Evolutionary conservation across 2,797 vertebrate species (phyloP).

Genomic region (Saxicola maurus): DNA sequence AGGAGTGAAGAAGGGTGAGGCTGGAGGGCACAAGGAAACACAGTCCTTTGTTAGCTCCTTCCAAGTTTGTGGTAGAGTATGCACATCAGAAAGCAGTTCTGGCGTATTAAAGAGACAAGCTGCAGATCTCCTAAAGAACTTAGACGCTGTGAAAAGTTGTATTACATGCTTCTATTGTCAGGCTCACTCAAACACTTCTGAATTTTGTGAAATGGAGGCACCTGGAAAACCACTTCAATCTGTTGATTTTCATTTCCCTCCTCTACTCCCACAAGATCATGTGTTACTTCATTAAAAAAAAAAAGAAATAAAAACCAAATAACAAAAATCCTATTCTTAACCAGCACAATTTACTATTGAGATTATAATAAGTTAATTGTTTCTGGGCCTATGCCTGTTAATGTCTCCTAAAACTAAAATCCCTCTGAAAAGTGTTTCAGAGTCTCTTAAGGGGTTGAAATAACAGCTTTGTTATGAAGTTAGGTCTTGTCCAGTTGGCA

Average conservation of each 20-base stretch:
- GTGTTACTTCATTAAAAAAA: neutral
- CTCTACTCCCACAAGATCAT: neutral
- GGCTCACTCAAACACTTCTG: neutral
- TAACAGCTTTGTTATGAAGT: slow-evolving; percentile 22
- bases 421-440: neutral
- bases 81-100: neutral
- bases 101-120: neutral
- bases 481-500: neutral
- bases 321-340: neutral
- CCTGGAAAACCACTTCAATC: neutral
- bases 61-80: neutral
- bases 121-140: neutral
- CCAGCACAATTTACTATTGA: neutral
- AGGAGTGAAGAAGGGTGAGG: neutral
- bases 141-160: neutral
- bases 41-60: neutral
- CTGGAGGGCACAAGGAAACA: neutral
- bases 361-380: neutral
- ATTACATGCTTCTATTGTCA: neutral
- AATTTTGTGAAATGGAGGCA: neutral
- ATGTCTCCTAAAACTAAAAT: neutral
- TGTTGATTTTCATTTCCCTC: neutral
- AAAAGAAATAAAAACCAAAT: fast-evolving
- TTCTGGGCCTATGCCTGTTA: neutral
- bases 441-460: neutral